Evolutionary conservation across 2,797 vertebrate species (phyloP), one percentile per base, ranked within the genome.

Genomic region (Apogon talboti): DNA sequence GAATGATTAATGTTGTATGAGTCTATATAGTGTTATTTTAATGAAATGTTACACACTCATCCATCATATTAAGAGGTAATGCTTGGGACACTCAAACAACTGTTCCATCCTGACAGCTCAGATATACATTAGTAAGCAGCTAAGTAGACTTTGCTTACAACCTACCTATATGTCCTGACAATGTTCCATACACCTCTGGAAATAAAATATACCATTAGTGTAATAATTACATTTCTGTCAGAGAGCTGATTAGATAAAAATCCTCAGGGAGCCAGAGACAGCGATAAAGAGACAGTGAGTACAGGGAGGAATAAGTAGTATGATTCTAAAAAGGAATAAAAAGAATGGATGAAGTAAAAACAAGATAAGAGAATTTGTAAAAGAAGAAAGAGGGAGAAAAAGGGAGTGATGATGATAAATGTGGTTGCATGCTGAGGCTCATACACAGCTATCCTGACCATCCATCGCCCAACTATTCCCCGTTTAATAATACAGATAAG

Each of bases 401-500:
- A 2, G 30, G 13, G 42, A 38, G 38, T 7, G 65, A 59, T 33
- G 58, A 71, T 72, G 71, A 83, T 45, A 18, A 80, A 84, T 74
- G 68, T 33, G 48, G 53, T 33, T 28, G 49, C 19, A 15, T 18
- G 30, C 9, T n/a, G n/a, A n/a, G n/a, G n/a, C n/a, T n/a, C n/a
- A n/a, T n/a, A n/a, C n/a, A 12, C 62, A 11, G 33, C 19, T 3
- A 73, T 71, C 72, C 63, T 7, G 43, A 38, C 78, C 64, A 80
- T 86, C 75, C 77, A 72, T 82, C 72, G 65, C 62, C 64, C 45
- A 24, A 73, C 66, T 24, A 15, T 45, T 64, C 61, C 74, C 47
- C 37, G 12, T 85, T 90, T 82, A 91, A 91, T 88, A 91, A 89
- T 86, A 78, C 74, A 89, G 81, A 74, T 75, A 62, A 84, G 69